Evolutionary conservation across 2,797 vertebrate species (phyloP).

Genomic region (Gouania willdenowi): DNA sequence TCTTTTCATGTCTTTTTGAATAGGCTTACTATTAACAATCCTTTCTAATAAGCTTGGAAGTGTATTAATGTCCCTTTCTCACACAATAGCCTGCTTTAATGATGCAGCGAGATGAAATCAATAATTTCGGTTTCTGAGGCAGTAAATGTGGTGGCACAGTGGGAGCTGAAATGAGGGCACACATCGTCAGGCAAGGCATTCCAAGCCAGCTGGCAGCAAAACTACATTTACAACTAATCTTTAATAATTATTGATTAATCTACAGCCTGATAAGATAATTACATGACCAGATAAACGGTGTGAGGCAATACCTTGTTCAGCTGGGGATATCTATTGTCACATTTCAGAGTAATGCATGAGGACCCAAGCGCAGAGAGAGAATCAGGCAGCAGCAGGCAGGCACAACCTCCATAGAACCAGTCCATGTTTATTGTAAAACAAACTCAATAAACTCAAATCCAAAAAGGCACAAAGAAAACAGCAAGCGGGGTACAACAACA

Average conservation of each 20-base stretch:
- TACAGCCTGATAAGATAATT: background rate
- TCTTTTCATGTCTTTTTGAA: conserved; percentile 20
- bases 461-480: background rate
- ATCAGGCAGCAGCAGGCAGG: no score
- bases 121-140: background rate
- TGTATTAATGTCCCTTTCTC: conserved; percentile 16
- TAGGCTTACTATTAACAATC: conserved; percentile 11
- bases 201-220: background rate
- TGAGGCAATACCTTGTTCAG: background rate
- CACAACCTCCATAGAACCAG: no score
- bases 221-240: background rate
- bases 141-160: background rate
- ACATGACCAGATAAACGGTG: background rate
- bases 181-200: background rate
- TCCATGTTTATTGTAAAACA: no score
- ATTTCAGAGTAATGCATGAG: no score
- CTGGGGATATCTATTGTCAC: background rate
- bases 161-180: background rate
- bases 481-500: no score
- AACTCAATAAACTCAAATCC: no score
- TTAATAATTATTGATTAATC: background rate
- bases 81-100: conserved; percentile 15
- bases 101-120: conserved; percentile 16
- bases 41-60: conserved; percentile 1
- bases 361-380: no score